These are phyloP conservation scores for Lytechinus variegatus DNA, from an alignment of 35 echinoderm and acorn worm species.

Conservation along the genomic window DNA sequence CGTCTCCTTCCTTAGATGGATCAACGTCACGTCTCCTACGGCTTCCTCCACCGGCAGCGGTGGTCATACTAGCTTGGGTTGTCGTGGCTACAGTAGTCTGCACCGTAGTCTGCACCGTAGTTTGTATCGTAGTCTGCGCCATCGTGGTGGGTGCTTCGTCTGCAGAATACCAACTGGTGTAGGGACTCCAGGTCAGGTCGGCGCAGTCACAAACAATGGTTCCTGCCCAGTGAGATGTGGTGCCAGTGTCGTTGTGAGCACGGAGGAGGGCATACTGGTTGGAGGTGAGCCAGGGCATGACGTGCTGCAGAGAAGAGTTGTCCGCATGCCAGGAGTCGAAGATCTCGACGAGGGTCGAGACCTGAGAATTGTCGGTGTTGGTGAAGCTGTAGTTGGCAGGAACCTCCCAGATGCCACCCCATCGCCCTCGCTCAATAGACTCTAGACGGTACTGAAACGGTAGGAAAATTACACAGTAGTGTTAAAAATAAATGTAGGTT, in stretches of 20 bases:
- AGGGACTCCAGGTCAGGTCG: constrained; percentile 57
- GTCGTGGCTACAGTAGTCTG: background rate
- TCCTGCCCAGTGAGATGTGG: constrained; percentile 44
- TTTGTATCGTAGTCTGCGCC: background rate
- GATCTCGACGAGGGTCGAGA: constrained; percentile 62
- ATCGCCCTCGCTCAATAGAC: constrained; percentile 60
- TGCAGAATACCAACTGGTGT: constrained; percentile 29
- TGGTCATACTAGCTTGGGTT: background rate
- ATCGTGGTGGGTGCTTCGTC: background rate
- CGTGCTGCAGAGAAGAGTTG: constrained; percentile 65
- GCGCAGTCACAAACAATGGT: constrained; percentile 63
- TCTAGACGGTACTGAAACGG: constrained; percentile 75
- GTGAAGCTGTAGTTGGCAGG: constrained; percentile 61
- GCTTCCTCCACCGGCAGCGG: background rate
- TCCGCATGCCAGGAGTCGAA: constrained; percentile 63
- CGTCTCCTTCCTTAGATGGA: background rate
- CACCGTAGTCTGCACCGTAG: background rate
- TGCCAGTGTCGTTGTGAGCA: constrained; percentile 29
- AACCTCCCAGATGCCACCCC: constrained; percentile 80
- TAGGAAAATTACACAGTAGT: background rate
- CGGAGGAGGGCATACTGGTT: constrained; percentile 49
- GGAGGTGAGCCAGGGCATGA: constrained; percentile 71
- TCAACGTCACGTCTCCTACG: background rate
- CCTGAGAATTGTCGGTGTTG: constrained; percentile 28
- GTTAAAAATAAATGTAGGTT: no score